Evolutionary conservation across 2,888 invertebrate genomes (phyloP), one percentile per base, ranked within the genome.

Genomic region (Griposia aprilina): DNA sequence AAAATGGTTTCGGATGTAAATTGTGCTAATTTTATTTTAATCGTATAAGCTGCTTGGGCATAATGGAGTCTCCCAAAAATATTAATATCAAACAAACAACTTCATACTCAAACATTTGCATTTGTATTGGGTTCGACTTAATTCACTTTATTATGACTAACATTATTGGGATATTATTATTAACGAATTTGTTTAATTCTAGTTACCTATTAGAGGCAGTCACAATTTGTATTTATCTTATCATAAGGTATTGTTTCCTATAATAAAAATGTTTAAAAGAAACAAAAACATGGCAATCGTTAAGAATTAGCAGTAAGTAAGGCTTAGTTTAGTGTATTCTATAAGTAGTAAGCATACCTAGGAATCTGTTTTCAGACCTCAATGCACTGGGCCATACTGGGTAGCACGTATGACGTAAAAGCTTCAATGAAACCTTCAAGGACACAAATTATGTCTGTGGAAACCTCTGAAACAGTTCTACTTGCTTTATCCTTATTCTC

Each of bases 371-470:
- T 36, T 20, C 20, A 57, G 55, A 69, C 20, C 11, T 20, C n/a
- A 20, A 62, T 41, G 5, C 41, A 41, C 41, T 5, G 41, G 41
- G 41, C 5, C 41, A 6, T 41, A 41, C 17, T 63, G 15, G 67
- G 79, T 72, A 50, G 63, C 20, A 69, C 68, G 81, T 13, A n/a
- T 81, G 81, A 81, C 81, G 76, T 76, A 60, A 80, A 80, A 66
- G 26, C 30, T 41, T 67, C 41, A 36, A 55, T 45, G 23, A 23
- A 68, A 66, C 48, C 52, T 36, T 3, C 30, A 3, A 36, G 30
- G 30, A 36, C 30, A 36, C 3, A 36, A 36, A 36, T 36, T 36
- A 36, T 36, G 30, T 36, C 30, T 36, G 30, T 36, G 30, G 30
- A 36, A 36, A 36, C 3, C 52, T 8, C 23, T 45, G 13, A n/a